Evolutionary conservation across 2,888 invertebrate species (phyloP).

Genomic region (Dorcus parallelipipedus): DNA sequence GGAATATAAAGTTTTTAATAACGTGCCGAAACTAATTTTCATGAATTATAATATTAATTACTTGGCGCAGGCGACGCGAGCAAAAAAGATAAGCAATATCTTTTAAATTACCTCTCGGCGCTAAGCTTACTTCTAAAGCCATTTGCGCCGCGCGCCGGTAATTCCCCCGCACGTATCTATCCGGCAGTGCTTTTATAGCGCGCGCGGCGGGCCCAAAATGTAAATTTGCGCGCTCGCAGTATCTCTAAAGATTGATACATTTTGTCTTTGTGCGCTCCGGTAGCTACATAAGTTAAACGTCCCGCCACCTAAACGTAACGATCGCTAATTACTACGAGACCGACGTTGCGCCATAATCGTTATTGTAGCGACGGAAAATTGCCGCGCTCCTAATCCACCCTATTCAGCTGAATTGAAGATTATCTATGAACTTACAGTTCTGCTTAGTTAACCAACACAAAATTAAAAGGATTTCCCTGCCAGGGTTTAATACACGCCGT

Average conservation of each 20-base stretch:
- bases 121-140: too few species aligned
- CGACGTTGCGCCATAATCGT: constrained; percentile 29
- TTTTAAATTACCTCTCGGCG: too few species aligned
- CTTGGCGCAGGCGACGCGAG: neutral
- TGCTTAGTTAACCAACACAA: constrained; percentile 7
- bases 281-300: constrained; percentile 28
- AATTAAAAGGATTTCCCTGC: constrained; percentile 9
- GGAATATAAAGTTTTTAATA: constrained; percentile 15
- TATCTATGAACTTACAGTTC: constrained; percentile 22
- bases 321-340: constrained; percentile 37
- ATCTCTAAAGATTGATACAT: neutral
- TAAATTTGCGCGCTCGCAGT: too few species aligned
- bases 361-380: constrained; percentile 30
- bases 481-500: constrained; percentile 3
- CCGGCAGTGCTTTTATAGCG: too few species aligned
- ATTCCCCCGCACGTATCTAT: too few species aligned
- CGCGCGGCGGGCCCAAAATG: too few species aligned
- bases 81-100: too few species aligned
- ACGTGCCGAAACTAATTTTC: constrained; percentile 22
- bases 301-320: constrained; percentile 36
- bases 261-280: neutral
- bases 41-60: constrained; percentile 24
- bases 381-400: constrained; percentile 31
- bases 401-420: constrained; percentile 27
- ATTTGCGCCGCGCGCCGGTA: too few species aligned